These are phyloP conservation scores for Amiota minor DNA, from an alignment of 2,888 invertebrate genomes.

Conservation along the genomic window DNA sequence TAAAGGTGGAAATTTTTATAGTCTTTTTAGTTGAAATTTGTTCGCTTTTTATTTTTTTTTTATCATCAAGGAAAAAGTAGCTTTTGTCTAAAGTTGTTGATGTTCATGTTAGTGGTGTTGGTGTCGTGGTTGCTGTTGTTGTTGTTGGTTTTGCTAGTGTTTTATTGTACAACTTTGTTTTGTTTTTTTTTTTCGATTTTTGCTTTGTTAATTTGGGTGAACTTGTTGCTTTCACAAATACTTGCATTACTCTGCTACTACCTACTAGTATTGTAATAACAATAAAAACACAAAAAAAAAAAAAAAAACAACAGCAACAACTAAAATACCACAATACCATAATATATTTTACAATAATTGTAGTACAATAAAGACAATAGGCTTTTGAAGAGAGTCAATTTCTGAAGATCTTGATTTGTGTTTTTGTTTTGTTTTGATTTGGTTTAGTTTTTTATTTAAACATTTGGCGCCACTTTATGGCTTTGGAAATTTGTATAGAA, in stretches of 20 bases:
- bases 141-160: neutral
- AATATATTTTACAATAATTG: neutral
- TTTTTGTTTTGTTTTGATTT: neutral
- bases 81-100: neutral
- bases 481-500: constrained; percentile 3
- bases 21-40: neutral
- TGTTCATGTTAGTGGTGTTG: neutral
- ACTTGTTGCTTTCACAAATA: constrained; percentile 53
- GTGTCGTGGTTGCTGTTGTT: neutral
- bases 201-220: constrained; percentile 23
- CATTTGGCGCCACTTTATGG: neutral
- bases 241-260: constrained; percentile 26
- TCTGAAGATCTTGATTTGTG: neutral
- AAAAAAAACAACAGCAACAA: constrained; percentile 30
- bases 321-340: constrained; percentile 2
- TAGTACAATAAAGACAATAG: constrained; percentile 16
- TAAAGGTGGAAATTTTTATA: constrained; percentile 51
- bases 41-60: constrained; percentile 4
- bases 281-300: constrained; percentile 5
- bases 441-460: neutral
- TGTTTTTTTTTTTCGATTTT: neutral
- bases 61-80: constrained; percentile 1
- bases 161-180: constrained; percentile 10
- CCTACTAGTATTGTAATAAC: constrained; percentile 33
- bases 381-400: neutral